Evolutionary conservation across 2,113 vertebrate species (phyloP).

Genomic region (Himantopus leucocephalus): DNA sequence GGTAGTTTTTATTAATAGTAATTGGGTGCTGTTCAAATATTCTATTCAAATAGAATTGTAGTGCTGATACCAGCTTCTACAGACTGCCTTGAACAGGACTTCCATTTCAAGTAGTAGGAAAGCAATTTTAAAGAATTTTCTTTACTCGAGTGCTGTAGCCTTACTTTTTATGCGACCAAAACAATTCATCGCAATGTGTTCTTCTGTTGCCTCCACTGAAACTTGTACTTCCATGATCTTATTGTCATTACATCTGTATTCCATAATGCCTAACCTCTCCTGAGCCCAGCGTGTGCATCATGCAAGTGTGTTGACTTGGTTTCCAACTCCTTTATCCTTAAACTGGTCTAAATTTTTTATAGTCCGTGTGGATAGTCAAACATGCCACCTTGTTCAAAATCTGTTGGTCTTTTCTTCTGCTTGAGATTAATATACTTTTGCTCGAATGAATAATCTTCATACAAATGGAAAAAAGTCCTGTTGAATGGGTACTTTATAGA

Average conservation of each 20-base stretch:
- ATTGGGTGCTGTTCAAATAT: no score
- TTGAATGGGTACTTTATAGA: neutral
- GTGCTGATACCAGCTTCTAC: neutral
- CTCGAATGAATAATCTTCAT: neutral
- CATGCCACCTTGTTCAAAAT: accelerated
- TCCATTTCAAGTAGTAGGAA: neutral
- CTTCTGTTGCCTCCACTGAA: neutral
- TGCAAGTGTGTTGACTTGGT: accelerated
- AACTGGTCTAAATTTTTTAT: neutral
- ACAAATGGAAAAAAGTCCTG: neutral
- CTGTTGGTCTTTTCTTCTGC: neutral
- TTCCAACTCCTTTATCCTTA: neutral
- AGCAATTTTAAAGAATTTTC: neutral
- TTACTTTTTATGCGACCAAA: neutral
- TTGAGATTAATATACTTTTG: neutral
- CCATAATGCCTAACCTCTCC: neutral
- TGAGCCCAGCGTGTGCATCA: neutral
- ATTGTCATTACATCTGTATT: accelerated
- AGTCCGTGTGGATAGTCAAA: neutral
- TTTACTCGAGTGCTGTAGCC: neutral
- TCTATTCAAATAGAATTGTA: no score
- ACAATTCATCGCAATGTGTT: neutral
- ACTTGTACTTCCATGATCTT: neutral
- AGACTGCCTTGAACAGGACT: neutral
- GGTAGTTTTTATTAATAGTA: neutral